Conservation (phyloP, 2,888 invertebrate species). For the Carcina quercana region DNA sequence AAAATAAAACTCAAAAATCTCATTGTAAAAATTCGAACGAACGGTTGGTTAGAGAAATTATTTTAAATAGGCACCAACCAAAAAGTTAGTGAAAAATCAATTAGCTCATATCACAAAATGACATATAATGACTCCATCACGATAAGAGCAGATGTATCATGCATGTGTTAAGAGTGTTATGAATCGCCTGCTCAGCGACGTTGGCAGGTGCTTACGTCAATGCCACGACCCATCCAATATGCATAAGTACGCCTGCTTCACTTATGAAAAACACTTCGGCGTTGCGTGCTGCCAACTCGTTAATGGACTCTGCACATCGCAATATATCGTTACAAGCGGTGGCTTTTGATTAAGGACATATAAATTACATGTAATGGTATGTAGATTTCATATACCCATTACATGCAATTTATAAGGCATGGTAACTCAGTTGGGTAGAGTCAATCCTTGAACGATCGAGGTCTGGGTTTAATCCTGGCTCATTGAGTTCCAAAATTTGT, state of each 20-base stretch:
- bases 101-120: slow-evolving; percentile 9
- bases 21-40: too few relatives aligned
- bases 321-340: slow-evolving; percentile 23
- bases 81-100: too few relatives aligned
- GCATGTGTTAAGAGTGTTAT: slow-evolving; percentile 23
- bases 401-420: too few relatives aligned
- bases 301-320: slow-evolving; percentile 29
- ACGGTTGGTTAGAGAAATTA: too few relatives aligned
- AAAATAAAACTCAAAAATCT: too few relatives aligned
- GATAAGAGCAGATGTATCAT: slow-evolving; percentile 12
- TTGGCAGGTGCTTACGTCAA: slow-evolving; percentile 36
- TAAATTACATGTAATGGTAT: slow-evolving; percentile 18
- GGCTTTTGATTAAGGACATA: slow-evolving; percentile 14
- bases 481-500: too few relatives aligned
- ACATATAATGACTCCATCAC: too few relatives aligned
- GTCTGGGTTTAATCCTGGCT: too few relatives aligned
- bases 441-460: too few relatives aligned
- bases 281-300: slow-evolving; percentile 30
- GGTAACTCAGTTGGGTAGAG: too few relatives aligned
- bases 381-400: slow-evolving; percentile 1
- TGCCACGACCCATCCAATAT: slow-evolving; percentile 44
- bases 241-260: slow-evolving; percentile 42
- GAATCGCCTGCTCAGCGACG: slow-evolving; percentile 24
- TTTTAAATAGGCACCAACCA: too few relatives aligned
- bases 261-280: slow-evolving; percentile 44